A percentile compares a stretch with the other conserved stretches of the same genome.
Conservation (phyloP, 1,140 invertebrate species). For the Cataglyphis hispanica region DNA sequence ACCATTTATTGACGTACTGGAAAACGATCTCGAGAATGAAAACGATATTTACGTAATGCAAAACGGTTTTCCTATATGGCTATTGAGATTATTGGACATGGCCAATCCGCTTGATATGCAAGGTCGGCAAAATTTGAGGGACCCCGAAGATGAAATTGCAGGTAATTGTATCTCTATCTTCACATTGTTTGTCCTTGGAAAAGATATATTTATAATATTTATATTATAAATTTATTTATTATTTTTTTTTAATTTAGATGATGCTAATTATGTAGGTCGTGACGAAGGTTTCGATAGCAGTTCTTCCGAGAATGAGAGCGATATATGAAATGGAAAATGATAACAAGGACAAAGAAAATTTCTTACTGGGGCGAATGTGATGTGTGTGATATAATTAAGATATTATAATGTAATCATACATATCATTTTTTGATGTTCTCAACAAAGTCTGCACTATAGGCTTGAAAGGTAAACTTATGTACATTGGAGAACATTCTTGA, state of each 20-base stretch:
- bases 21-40: slow-evolving; percentile 81
- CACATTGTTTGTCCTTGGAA: neutral
- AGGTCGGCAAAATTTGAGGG: slow-evolving; percentile 11
- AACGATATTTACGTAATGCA: slow-evolving; percentile 82
- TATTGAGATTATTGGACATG: slow-evolving; percentile 79
- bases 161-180: slow-evolving; percentile 33
- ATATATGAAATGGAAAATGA: slow-evolving; percentile 59
- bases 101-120: slow-evolving; percentile 62
- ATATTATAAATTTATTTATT: neutral
- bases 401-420: slow-evolving; percentile 48
- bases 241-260: slow-evolving; percentile 22
- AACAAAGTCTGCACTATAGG: slow-evolving; percentile 16
- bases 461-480: slow-evolving; percentile 41
- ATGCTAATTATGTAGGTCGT: slow-evolving; percentile 54
- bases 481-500: slow-evolving; percentile 18
- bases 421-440: slow-evolving; percentile 45
- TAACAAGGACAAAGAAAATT: neutral
- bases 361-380: slow-evolving; percentile 1
- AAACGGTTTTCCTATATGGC: slow-evolving; percentile 79
- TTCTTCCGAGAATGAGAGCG: slow-evolving; percentile 67
- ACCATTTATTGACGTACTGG: slow-evolving; percentile 76
- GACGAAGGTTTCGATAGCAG: slow-evolving; percentile 77
- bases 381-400: slow-evolving; percentile 40
- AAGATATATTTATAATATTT: slow-evolving; percentile 26
- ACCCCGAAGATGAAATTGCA: slow-evolving; percentile 32